Evolutionary conservation across 2,113 vertebrate genomes (phyloP), one percentile per base, ranked within the genome.

Genomic region (Hipposideros armiger): DNA sequence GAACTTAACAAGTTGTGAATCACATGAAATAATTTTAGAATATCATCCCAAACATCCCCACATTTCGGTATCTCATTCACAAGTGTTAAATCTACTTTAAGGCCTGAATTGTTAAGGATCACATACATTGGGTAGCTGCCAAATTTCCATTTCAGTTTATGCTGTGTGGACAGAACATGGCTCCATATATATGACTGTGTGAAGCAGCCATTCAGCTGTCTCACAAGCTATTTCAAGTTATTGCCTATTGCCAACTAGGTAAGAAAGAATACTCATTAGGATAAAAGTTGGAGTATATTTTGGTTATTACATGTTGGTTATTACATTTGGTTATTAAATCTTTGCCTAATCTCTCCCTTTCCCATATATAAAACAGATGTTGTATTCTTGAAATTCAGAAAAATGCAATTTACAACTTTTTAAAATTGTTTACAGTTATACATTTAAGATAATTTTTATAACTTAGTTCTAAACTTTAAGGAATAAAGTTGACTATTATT

Each of bases 71-170:
- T 87, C 78, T 74, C 40, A 54, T 90, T 86, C 87, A 28, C 86
- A 96, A 95, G 94, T 93, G 78, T 90, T 95, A 74, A 86, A 72
- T 95, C 90, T 96, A 72, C 94, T 95, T 87, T 93, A 95, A 93
- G 87, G 64, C 40, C 80, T 78, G 69, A 95, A 90, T 95, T 91
- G 86, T 95, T 83, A 97, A 89, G 64, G 90, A 95, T 96, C 74
- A 76, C 45, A 70, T 89, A 69, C 82, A 66, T 78, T 92, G 96
- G 83, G 67, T n/a, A 50, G 94, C 95, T 95, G 96, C 95, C 95
- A 95, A 90, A 87, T 97, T 90, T 96, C 95, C 90, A 74, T 22
- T 90, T 93, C 56, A 67, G 74, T 90, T 90, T 95, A 28, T 91
- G 78, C 87, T 96, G 74, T 60, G 77, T 95, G 89, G 74, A 92